phyloP scores from a whole-genome alignment of 2,888 invertebrate genomes.

The Nymphalis urticae region DNA sequence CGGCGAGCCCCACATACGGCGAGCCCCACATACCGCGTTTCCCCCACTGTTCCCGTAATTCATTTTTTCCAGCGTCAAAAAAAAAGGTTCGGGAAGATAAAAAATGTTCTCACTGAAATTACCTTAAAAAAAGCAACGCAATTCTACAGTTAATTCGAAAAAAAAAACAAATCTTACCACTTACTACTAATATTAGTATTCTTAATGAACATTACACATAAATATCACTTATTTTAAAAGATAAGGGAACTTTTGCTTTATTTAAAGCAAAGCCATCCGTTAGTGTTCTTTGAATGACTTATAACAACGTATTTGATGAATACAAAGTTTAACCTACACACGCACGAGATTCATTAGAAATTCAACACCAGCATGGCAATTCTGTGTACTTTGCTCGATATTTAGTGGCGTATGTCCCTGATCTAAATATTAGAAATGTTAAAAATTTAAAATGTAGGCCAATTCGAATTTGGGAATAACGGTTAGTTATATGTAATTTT shows the following conservation, averaged over 20 bases:
- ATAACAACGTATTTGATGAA: slow-evolving; percentile 22
- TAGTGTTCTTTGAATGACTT: slow-evolving; percentile 21
- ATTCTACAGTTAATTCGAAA: no score
- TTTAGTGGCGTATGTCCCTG: slow-evolving; percentile 54
- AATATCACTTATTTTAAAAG: background rate
- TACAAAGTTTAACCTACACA: slow-evolving; percentile 40
- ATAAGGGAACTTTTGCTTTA: background rate
- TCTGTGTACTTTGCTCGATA: slow-evolving; percentile 52
- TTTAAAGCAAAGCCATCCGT: slow-evolving; percentile 7
- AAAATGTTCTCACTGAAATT: no score
- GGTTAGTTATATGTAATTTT: no score
- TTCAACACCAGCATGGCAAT: slow-evolving; percentile 48
- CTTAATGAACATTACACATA: background rate
- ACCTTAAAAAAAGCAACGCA: no score
- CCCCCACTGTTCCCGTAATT: no score
- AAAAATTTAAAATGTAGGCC: background rate
- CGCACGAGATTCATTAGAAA: slow-evolving; percentile 39
- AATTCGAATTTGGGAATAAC: background rate
- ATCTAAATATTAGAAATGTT: slow-evolving; percentile 39
- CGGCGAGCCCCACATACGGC: no score
- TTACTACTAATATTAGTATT: background rate
- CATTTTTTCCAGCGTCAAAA: no score
- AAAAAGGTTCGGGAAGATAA: no score
- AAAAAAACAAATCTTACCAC: no score
- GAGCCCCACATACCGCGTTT: no score